A percentile compares a stretch with the other conserved stretches of the same genome.
phyloP scores from a whole-genome alignment of 30 jellyfish, hydroid and myxozoan genomes.

The Euphysa ruthae region DNA sequence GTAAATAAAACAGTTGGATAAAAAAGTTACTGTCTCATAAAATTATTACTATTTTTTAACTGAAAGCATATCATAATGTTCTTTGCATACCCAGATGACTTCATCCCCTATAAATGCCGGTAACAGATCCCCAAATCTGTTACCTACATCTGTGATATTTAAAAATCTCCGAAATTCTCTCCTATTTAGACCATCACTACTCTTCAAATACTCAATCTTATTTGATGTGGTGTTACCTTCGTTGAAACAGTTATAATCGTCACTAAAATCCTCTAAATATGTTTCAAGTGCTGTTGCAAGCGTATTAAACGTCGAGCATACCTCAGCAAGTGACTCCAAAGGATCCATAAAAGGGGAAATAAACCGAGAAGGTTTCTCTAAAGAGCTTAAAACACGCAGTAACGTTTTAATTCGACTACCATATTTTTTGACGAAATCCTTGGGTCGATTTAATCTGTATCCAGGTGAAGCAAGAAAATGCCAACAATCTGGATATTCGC shows the following conservation, averaged over 20 bases:
- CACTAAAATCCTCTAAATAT: constrained; percentile 1
- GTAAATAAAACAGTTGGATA: no score
- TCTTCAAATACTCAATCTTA: constrained; percentile 5
- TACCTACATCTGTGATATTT: constrained; percentile 21
- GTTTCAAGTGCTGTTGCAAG: neutral
- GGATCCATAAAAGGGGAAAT: constrained; percentile 6
- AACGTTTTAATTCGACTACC: constrained; percentile 23
- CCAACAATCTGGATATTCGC: constrained; percentile 38
- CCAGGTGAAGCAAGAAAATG: constrained; percentile 35
- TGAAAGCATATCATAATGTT: neutral
- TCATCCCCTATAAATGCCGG: constrained; percentile 17
- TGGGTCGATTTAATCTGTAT: constrained; percentile 24
- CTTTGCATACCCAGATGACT: constrained; percentile 31
- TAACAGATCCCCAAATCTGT: constrained; percentile 31
- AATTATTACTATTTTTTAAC: neutral
- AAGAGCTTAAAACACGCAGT: constrained; percentile 11
- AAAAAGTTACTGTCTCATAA: no score
- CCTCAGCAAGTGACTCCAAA: neutral
- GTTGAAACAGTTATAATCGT: neutral
- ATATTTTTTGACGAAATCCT: constrained; percentile 25
- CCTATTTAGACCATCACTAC: constrained; percentile 24
- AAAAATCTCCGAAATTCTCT: constrained; percentile 29
- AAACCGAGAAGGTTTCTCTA: constrained; percentile 25
- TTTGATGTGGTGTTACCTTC: neutral
- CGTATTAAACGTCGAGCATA: neutral